Evolutionary conservation across 2,888 invertebrate species (phyloP).

Genomic region (Epinotia bilunana): DNA sequence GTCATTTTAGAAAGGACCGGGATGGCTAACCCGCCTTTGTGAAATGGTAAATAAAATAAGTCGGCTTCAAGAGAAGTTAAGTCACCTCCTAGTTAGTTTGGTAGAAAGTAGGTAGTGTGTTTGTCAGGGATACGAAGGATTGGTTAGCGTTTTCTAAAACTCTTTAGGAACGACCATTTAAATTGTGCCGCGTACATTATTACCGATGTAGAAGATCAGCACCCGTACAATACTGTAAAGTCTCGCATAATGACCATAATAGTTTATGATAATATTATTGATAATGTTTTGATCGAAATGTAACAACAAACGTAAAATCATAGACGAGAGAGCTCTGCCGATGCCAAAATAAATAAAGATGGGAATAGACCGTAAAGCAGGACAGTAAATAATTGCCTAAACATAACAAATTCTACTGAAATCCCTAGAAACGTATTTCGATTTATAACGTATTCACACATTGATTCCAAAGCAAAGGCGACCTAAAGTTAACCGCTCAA

Average conservation of each 20-base stretch:
- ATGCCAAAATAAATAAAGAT: constrained; percentile 35
- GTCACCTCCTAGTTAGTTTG: too few species aligned
- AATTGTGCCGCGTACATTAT: too few species aligned
- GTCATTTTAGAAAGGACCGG: too few species aligned
- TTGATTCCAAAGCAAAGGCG: neutral
- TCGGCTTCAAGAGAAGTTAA: too few species aligned
- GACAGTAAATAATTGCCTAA: constrained; percentile 34
- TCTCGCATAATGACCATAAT: neutral
- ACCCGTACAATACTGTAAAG: neutral
- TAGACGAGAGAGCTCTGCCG: constrained; percentile 6
- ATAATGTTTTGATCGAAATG: neutral
- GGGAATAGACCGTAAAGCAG: constrained; percentile 15
- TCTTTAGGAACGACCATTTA: too few species aligned
- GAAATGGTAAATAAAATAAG: too few species aligned
- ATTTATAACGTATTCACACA: neutral
- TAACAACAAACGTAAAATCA: constrained; percentile 26
- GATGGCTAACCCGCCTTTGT: too few species aligned
- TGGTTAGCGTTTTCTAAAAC: too few species aligned
- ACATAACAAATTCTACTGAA: constrained; percentile 15
- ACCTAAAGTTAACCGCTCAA: neutral
- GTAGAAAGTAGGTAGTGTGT: too few species aligned
- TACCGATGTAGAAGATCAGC: too few species aligned
- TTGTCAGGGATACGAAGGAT: too few species aligned
- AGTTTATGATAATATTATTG: constrained; percentile 9
- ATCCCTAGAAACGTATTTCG: neutral